phyloP scores from a whole-genome alignment of 2,888 invertebrate genomes.

The Pseudolycoriella hygida region DNA sequence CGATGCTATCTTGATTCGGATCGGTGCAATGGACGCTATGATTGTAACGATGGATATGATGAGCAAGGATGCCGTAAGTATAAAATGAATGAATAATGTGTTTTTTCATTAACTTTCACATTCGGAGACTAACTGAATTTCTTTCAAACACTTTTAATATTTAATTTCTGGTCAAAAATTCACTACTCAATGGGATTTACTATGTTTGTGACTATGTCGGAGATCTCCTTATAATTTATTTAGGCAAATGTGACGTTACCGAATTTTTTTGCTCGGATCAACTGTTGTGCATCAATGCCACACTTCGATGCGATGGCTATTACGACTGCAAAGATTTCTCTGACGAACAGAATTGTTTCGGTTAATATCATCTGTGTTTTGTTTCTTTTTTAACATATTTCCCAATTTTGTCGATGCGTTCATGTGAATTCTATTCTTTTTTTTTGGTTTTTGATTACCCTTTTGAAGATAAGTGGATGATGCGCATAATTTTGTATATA shows the following conservation, averaged over 20 bases:
- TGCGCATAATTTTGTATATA: too few species aligned
- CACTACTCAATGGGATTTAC: too few species aligned
- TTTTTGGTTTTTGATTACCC: neutral
- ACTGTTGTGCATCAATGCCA: slow-evolving; percentile 57
- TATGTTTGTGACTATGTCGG: too few species aligned
- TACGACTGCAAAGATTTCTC: slow-evolving; percentile 84
- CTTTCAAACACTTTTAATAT: too few species aligned
- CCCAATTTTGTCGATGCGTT: too few species aligned
- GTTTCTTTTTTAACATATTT: too few species aligned
- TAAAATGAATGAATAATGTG: neutral
- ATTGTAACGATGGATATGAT: slow-evolving; percentile 51
- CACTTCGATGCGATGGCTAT: slow-evolving; percentile 70
- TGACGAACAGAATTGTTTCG: slow-evolving; percentile 74
- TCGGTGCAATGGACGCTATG: slow-evolving; percentile 57
- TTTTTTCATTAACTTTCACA: neutral
- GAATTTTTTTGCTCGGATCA: slow-evolving; percentile 57
- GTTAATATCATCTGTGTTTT: slow-evolving; percentile 20
- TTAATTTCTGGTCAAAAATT: too few species aligned
- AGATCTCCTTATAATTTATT: too few species aligned
- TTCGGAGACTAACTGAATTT: neutral
- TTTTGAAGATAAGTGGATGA: too few species aligned
- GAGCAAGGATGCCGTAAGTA: slow-evolving; percentile 37
- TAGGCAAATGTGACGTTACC: slow-evolving; percentile 37
- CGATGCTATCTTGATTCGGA: slow-evolving; percentile 52
- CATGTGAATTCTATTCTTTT: neutral